These are phyloP conservation scores for Leptonema lineaticorne DNA, from an alignment of 1,140 invertebrate species.

Conservation along the genomic window DNA sequence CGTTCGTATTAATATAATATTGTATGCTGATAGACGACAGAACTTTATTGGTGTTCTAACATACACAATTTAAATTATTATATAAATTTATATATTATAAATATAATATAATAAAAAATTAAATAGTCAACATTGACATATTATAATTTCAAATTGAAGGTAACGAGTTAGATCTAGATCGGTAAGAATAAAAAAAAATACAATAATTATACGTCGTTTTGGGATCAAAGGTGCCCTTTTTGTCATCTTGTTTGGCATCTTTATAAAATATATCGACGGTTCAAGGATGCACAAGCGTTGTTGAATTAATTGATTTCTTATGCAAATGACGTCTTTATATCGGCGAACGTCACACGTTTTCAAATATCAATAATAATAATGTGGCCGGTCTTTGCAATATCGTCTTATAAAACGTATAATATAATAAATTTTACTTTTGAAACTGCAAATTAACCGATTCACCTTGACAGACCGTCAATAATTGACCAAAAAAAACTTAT, in stretches of 20 bases:
- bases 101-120: neutral
- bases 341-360: neutral
- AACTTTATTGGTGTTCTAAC: no score
- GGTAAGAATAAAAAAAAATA: no score
- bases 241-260: neutral
- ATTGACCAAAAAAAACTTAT: neutral
- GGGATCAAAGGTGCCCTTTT: conserved; percentile 19
- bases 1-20: no score
- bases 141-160: neutral
- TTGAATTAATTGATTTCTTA: conserved; percentile 22
- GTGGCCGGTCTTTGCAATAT: no score
- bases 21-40: no score
- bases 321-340: conserved; percentile 16
- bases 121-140: neutral
- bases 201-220: no score
- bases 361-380: no score
- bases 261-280: conserved; percentile 7
- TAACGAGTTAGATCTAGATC: no score
- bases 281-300: conserved; percentile 14
- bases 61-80: no score
- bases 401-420: no score
- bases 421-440: neutral
- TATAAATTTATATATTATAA: no score
- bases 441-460: neutral
- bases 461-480: neutral